Evolutionary conservation across 2,888 invertebrate genomes (phyloP).

Genomic region (Hydriomena furcata): DNA sequence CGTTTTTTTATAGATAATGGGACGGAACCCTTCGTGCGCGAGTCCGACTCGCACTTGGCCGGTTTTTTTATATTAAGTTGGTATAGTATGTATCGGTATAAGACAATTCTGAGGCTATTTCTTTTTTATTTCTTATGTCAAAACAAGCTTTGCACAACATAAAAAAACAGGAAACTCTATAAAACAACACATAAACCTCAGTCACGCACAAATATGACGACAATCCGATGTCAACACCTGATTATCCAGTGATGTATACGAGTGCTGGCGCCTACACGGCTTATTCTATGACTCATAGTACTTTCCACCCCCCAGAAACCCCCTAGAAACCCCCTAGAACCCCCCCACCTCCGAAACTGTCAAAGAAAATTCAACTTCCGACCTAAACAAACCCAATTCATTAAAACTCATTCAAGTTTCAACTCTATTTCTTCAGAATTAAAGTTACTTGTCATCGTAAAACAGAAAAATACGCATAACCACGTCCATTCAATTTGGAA

Average conservation of each 20-base stretch:
- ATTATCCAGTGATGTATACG: slow-evolving; percentile 27
- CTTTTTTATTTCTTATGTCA: no score
- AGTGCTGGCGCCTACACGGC: slow-evolving; percentile 31
- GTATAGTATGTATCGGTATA: no score
- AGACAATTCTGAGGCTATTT: no score
- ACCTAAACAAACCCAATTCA: background rate
- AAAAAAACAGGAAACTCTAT: background rate
- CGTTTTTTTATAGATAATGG: no score
- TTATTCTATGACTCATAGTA: slow-evolving; percentile 32
- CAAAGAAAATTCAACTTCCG: slow-evolving; percentile 9
- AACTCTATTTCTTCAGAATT: slow-evolving; percentile 7
- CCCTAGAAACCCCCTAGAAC: slow-evolving; percentile 13
- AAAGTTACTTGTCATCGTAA: background rate
- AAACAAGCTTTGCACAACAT: no score
- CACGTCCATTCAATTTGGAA: slow-evolving; percentile 4
- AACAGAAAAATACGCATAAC: background rate
- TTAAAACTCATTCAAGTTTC: slow-evolving; percentile 1
- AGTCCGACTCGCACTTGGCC: no score
- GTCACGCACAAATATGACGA: slow-evolving; percentile 14
- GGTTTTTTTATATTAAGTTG: no score
- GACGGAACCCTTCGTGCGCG: no score
- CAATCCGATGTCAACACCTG: slow-evolving; percentile 23
- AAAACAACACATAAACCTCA: background rate
- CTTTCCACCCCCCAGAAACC: slow-evolving; percentile 28
- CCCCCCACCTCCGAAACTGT: slow-evolving; percentile 7